Base-by-base conservation (phyloP, 1,140 invertebrate genomes). In the Dendroctonus valens region DNA sequence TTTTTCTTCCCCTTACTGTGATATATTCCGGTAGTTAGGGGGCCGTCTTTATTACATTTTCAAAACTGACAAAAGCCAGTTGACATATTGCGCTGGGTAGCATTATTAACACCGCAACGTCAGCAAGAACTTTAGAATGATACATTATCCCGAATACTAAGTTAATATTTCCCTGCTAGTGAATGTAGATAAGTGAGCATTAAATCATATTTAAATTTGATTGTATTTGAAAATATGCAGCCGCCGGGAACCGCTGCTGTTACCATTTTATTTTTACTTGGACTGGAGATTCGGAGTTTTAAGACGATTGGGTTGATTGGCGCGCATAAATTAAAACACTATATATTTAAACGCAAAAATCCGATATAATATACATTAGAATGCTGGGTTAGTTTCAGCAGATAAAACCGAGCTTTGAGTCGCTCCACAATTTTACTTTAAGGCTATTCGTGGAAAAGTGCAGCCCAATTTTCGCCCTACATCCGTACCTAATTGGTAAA, bases 41-140 rank as follows among this genome's bases (percentile, higher is more conserved):
- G 26, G 37, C 15, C 37, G 39, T 11, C 40, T 57, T 57, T 57
- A 57, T 57, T 57, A 57, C n/a, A 57, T 57, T 57, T 57, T 57
- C 41, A 41, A 57, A 57, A 57, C 40, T 57, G 54, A 57, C 54
- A 57, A 57, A 57, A 57, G 54, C 54, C 40, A 57, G 39, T 41
- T 57, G 54, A 57, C 54, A 57, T 57, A 57, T 57, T 41, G 54
- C 54, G 54, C 9, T 41, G 54, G 40, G 54, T 38, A 41, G 40
- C 40, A 57, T 57, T 57, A 57, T 57, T 57, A 57, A 57, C 54
- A 42, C 54, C 54, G 54, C 54, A 57, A 57, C 54, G 54, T 57
- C 54, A 57, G 54, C 54, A 57, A 57, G 54, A 57, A 57, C 54
- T 38, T 57, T 57, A 57, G 40, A 57, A 57, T 57, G 54, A 57